Percentiles rank a stretch among this genome's conserved stretches.
phyloP scores from a whole-genome alignment of 1,140 invertebrate species.

The Drosophila paulistorum region DNA sequence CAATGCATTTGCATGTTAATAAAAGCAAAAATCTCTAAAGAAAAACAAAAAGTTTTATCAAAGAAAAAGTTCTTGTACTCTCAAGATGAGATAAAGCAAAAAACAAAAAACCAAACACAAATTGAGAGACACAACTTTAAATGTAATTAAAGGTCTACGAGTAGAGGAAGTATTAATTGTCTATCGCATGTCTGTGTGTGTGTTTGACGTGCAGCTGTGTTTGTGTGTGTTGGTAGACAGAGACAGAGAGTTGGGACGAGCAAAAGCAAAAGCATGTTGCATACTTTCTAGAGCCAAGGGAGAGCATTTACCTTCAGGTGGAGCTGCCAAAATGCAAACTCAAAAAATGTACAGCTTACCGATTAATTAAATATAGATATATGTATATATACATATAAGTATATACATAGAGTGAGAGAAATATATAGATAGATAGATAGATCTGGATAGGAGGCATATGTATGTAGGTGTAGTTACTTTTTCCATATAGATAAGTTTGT shows the following conservation, averaged over 20 bases:
- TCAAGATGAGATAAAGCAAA: neutral
- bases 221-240: neutral
- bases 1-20: slow-evolving; percentile 7
- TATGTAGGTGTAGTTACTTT: slow-evolving; percentile 9
- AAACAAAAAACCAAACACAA: neutral
- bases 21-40: slow-evolving; percentile 1
- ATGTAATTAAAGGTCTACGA: slow-evolving; percentile 9
- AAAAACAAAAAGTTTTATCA: slow-evolving; percentile 4
- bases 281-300: neutral
- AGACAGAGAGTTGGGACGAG: slow-evolving; percentile 6
- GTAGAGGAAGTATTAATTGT: neutral
- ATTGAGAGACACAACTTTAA: neutral
- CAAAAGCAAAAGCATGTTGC: slow-evolving; percentile 10
- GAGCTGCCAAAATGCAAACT: slow-evolving; percentile 13
- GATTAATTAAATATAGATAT: slow-evolving; percentile 26
- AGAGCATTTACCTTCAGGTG: neutral
- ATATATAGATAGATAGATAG: slow-evolving; percentile 27
- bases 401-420: slow-evolving; percentile 6
- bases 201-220: neutral
- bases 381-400: neutral
- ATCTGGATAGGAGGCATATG: slow-evolving; percentile 37
- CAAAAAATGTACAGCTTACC: slow-evolving; percentile 31
- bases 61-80: neutral
- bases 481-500: neutral
- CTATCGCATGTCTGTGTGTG: neutral